phyloP scores from a whole-genome alignment of 1,140 invertebrate species.

The Pogonomyrmex californicus region DNA sequence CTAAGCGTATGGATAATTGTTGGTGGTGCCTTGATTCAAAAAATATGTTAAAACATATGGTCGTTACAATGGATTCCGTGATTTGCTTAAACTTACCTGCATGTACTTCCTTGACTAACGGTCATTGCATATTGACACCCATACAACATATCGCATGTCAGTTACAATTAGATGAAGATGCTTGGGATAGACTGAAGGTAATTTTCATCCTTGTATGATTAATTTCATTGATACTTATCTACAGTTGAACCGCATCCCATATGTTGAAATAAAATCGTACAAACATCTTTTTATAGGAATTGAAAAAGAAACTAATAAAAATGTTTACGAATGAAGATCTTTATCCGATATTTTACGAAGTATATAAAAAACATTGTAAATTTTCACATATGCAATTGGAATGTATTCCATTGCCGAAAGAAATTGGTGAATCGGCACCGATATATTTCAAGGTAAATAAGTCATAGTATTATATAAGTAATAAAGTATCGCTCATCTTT shows the following conservation, averaged over 20 bases:
- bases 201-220: conserved; percentile 55
- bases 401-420: conserved; percentile 95
- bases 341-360: conserved; percentile 97
- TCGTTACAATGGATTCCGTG: conserved; percentile 93
- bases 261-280: background rate
- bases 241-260: background rate
- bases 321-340: conserved; percentile 92
- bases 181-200: conserved; percentile 95
- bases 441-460: conserved; percentile 96
- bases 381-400: conserved; percentile 96
- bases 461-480: background rate
- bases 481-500: background rate
- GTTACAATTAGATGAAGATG: conserved; percentile 96
- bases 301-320: conserved; percentile 91
- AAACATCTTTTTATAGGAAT: conserved; percentile 87
- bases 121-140: conserved; percentile 96
- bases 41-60: conserved; percentile 94
- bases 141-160: conserved; percentile 92
- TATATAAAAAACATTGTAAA: conserved; percentile 91
- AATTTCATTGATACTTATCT: background rate
- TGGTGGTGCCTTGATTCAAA: conserved; percentile 93
- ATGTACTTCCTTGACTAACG: conserved; percentile 92
- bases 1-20: conserved; percentile 93
- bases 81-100: conserved; percentile 94
- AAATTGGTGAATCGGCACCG: conserved; percentile 94